Base-by-base conservation (phyloP, 2,113 vertebrate genomes). In the Oplegnathus fasciatus region DNA sequence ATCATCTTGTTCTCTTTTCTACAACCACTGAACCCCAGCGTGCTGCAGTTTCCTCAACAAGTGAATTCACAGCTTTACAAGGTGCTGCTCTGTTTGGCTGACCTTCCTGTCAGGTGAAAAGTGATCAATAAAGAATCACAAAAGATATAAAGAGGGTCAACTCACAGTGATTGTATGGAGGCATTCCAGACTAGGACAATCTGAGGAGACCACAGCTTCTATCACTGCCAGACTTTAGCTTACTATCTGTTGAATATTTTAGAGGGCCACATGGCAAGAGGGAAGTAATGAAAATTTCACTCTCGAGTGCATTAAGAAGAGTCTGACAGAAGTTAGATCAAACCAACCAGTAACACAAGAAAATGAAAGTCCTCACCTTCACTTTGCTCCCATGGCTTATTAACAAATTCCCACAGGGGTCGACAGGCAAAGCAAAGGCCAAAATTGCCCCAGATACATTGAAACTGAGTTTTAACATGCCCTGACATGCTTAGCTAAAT, bases 301-400 rank as follows among this genome's bases (percentile, higher is more conserved):
- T 65, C 30, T 28, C 0, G 2, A 72, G 76, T 73, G 57, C 72
- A 62, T 58, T 57, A 64, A 76, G 32, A 54, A 6, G 13, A 57
- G 32, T 44, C 54, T 81, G 77, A 81, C 72, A 70, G 78, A 80
- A 37, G 66, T 50, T 20, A 60, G 72, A 86, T 66, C 68, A 86
- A 65, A 68, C 73, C 74, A 18, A 28, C 13, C 60, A 37, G 64
- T 86, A 74, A 79, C 75, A 86, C 24, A 57, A 52, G 74, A 42
- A 57, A 66, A 75, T 68, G 68, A 84, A 66, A 54, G 24, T 54
- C 48, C 30, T 64, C 44, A 40, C 55, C 26, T 58, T 81, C 65
- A 40, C 46, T 72, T 30, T 34, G 17, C 52, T 64, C 55, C 58
- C 26, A n/a, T 14, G 18, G 26, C 48, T 75, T 54, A 75, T 55